Percentiles rank a stretch among this genome's conserved stretches.
Conservation (phyloP, 2,888 invertebrate species). For the Xestia rhomboidea region DNA sequence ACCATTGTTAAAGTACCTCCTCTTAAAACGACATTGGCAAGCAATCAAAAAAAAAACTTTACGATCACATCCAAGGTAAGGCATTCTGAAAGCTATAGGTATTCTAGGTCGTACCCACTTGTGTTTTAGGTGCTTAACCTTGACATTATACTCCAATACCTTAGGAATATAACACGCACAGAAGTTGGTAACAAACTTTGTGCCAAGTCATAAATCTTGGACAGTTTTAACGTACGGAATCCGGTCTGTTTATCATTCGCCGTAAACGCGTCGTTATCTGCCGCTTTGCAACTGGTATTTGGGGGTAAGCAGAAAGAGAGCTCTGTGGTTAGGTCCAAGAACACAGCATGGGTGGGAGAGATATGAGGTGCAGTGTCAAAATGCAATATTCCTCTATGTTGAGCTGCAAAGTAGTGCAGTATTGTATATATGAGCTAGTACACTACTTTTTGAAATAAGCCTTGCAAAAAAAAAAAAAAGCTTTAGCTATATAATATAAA, state of each 20-base stretch:
- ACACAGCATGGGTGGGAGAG: not conserved
- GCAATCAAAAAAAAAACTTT: slow-evolving; percentile 32
- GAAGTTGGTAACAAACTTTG: slow-evolving; percentile 28
- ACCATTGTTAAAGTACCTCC: no score
- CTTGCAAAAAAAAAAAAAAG: no score
- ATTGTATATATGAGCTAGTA: no score
- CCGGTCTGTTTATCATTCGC: slow-evolving; percentile 15
- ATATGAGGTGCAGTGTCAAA: not conserved
- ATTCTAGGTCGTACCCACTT: slow-evolving; percentile 20
- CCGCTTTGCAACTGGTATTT: not conserved
- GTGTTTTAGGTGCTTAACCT: slow-evolving; percentile 24
- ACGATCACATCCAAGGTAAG: slow-evolving; percentile 40
- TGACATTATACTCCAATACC: slow-evolving; percentile 15
- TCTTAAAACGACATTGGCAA: not conserved
- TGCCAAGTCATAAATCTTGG: slow-evolving; percentile 50
- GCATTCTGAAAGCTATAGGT: slow-evolving; percentile 10
- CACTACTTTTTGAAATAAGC: no score
- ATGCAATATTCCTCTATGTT: not conserved
- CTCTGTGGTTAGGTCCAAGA: not conserved
- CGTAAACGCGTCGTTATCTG: slow-evolving; percentile 1
- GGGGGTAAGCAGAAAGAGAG: not conserved
- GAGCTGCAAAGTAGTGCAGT: not conserved
- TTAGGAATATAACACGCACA: slow-evolving; percentile 45
- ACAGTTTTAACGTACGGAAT: slow-evolving; percentile 32
- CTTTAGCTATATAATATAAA: no score